Base-by-base conservation (phyloP, 1,140 invertebrate species). In the Aethina tumida region DNA sequence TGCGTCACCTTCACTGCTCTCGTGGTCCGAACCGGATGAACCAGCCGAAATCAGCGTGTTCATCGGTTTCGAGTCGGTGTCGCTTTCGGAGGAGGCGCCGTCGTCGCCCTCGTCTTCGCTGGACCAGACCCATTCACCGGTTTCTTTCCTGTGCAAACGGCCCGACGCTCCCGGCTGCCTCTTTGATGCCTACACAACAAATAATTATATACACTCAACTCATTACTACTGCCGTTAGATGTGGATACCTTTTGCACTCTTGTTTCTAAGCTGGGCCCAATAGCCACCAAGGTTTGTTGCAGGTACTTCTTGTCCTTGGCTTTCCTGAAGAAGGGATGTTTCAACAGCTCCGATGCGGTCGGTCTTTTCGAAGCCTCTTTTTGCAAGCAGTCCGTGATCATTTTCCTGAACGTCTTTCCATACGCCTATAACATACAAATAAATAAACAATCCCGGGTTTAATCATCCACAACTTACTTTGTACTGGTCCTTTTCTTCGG, bases 311-410 rank as follows among this genome's bases (percentile, higher is more conserved):
- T 87, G 62, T 99, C 96, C 68, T 98, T 99, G 3, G 93, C 89
- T 68, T 99, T 99, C 61, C 94, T 98, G 66, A 99, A 98, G 67
- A 99, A 99, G 4, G 92, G 88, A 69, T 99, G 90, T 64, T 99
- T 99, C 6, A 99, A 64, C 20, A 99, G 67, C 67, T 99, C 94
- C n/a, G 87, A 88, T 17, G 97, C 95, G 6, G 94, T 92, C 8
- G 95, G 94, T 68, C 92, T 74, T 62, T 95, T 97, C 4, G 83
- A 70, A 8, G 92, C 88, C 65, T 96, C 91, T 65, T 97, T 97
- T 65, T 96, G 90, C 21, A 97, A 67, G 63, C 93, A 96, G 58
- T 95, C 90, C 7, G 81, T 71, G 31, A 97, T 92, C 80, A 97
- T 86, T 68, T 94, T 95, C 19, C 93, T 73, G 67, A 99, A 96